Percentiles rank a stretch among this genome's conserved stretches.
Conservation (phyloP, 2,797 vertebrate genomes). For the Danio choprae region DNA sequence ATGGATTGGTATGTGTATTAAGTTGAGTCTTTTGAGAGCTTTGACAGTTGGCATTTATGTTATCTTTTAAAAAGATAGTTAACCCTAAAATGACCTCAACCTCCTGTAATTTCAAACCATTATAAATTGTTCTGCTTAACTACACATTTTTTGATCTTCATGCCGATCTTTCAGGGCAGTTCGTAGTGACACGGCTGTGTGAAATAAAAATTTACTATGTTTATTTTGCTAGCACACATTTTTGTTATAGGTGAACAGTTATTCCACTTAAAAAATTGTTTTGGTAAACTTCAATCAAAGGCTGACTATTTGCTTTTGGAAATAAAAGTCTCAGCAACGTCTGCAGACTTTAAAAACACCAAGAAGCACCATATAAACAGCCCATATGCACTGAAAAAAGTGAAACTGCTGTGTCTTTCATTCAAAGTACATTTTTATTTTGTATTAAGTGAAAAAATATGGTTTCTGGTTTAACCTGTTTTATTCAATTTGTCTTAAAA, state of each 20-base stretch:
- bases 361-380: not conserved
- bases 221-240: too few relatives aligned
- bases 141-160: not conserved
- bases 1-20: constrained; percentile 1
- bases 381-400: not conserved
- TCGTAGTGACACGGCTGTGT: not conserved
- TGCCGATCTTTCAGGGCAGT: not conserved
- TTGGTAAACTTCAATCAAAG: too few relatives aligned
- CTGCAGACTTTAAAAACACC: not conserved
- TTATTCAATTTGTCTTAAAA: too few relatives aligned
- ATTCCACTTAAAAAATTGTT: too few relatives aligned
- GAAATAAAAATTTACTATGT: too few relatives aligned
- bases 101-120: not conserved
- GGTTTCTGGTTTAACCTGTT: too few relatives aligned
- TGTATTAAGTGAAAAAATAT: too few relatives aligned
- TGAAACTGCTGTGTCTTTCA: too few relatives aligned
- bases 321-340: too few relatives aligned
- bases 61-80: not conserved
- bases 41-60: constrained; percentile 32
- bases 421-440: too few relatives aligned
- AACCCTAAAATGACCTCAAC: not conserved
- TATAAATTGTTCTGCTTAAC: not conserved
- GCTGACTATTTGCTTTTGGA: too few relatives aligned
- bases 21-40: not conserved
- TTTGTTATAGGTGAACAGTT: too few relatives aligned